Evolutionary conservation across 2,797 vertebrate genomes (phyloP).

Genomic region (Hoplostethus atlanticus): DNA sequence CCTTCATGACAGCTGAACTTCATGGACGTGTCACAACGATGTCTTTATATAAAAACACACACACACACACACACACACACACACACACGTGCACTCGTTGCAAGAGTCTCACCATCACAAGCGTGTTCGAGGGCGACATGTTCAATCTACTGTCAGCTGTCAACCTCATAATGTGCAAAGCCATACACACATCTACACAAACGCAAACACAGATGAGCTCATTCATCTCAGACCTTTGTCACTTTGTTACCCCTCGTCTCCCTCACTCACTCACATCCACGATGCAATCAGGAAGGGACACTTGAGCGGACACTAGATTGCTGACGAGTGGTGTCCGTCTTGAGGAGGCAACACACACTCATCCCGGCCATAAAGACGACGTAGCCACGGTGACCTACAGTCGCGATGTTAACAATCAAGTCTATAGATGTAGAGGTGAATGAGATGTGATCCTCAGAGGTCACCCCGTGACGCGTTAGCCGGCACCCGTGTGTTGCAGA

Average conservation of each 20-base stretch:
- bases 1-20: constrained; percentile 14
- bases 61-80: not conserved
- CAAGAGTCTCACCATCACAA: constrained; percentile 48
- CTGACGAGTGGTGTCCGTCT: constrained; percentile 53
- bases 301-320: constrained; percentile 48
- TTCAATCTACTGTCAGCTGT: constrained; percentile 51
- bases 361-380: constrained; percentile 43
- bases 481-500: not conserved
- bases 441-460: not conserved
- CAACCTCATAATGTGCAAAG: constrained; percentile 44
- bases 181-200: not conserved
- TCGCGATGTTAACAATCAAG: constrained; percentile 31
- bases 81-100: constrained; percentile 14
- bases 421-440: constrained; percentile 26
- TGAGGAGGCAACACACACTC: constrained; percentile 50
- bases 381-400: constrained; percentile 42
- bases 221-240: too few species aligned
- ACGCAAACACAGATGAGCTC: not conserved
- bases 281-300: constrained; percentile 66
- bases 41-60: constrained; percentile 33
- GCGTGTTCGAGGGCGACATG: constrained; percentile 38
- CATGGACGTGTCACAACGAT: constrained; percentile 29
- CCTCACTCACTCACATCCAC: constrained; percentile 6
- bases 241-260: not conserved
- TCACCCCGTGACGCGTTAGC: not conserved